Percentiles rank a stretch among this genome's conserved stretches.
phyloP scores from a whole-genome alignment of 2,113 vertebrate species.

The Saccopteryx leptura region DNA sequence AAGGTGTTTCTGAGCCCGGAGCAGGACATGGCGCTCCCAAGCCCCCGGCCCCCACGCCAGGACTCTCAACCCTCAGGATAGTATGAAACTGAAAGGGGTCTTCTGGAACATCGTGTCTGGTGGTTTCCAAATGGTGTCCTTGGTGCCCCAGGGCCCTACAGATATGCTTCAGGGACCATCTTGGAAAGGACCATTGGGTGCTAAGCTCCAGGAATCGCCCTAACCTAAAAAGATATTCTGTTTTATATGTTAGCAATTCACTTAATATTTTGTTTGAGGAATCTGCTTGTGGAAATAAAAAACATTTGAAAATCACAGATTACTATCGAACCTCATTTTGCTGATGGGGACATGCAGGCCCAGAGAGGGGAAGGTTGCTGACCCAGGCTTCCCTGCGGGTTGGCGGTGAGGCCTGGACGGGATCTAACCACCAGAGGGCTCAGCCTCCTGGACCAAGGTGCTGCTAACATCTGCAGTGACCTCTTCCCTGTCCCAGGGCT shows the following conservation, averaged over 20 bases:
- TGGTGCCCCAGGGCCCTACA: neutral
- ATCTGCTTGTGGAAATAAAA: neutral
- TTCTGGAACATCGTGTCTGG: neutral
- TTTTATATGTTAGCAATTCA: neutral
- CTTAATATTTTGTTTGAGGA: neutral
- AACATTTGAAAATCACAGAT: neutral
- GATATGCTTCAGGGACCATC: neutral
- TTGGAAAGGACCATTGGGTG: neutral
- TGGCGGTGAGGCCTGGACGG: neutral
- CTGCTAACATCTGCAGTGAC: neutral
- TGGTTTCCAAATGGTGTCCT: neutral
- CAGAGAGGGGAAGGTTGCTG: neutral
- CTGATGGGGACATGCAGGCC: neutral
- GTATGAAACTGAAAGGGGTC: neutral
- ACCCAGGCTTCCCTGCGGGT: neutral
- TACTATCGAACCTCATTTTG: neutral
- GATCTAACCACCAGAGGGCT: too few species aligned
- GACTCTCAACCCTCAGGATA: neutral
- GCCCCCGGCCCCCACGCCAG: neutral
- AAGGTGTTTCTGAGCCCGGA: neutral
- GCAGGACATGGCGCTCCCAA: neutral
- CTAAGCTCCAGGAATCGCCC: neutral
- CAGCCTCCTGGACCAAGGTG: neutral
- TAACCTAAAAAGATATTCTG: neutral
- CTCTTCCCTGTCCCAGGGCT: neutral